A percentile compares a stretch with the other conserved stretches of the same genome.
Evolutionary conservation across 2,888 invertebrate species (phyloP).

Genomic region (Heliconius ismenius): DNA sequence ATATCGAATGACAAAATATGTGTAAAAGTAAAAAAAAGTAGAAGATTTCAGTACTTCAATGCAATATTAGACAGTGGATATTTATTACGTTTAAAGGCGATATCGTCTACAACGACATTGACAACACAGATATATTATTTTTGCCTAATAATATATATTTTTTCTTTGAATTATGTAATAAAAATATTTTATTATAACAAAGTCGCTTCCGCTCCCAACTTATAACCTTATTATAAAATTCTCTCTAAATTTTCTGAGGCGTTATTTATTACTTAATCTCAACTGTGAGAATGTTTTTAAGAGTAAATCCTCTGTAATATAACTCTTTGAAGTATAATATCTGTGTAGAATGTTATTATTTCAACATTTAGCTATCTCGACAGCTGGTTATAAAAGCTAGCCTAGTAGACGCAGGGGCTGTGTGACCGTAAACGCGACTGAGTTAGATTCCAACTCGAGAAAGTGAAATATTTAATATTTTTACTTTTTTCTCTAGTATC

Average conservation of each 20-base stretch:
- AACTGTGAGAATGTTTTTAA: constrained; percentile 74
- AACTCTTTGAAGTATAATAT: constrained; percentile 56
- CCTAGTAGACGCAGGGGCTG: neutral
- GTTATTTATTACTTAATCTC: constrained; percentile 80
- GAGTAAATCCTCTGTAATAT: constrained; percentile 64
- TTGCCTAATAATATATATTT: no score
- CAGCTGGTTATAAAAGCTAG: no score
- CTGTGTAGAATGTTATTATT: constrained; percentile 20
- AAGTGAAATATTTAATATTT: neutral
- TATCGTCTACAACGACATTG: no score
- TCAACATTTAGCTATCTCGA: neutral
- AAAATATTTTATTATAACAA: neutral
- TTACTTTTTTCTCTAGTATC: no score
- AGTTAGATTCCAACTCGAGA: neutral
- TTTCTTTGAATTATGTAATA: no score
- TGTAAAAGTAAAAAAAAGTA: no score
- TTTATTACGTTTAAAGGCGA: no score
- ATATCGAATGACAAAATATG: no score
- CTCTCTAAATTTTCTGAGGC: constrained; percentile 72
- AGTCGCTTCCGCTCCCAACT: constrained; percentile 56
- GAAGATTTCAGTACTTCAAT: no score
- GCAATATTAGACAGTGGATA: no score
- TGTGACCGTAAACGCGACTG: neutral
- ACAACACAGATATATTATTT: no score
- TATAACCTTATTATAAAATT: constrained; percentile 64